phyloP scores from a whole-genome alignment of 1,140 invertebrate species.

The Ips nitidus region DNA sequence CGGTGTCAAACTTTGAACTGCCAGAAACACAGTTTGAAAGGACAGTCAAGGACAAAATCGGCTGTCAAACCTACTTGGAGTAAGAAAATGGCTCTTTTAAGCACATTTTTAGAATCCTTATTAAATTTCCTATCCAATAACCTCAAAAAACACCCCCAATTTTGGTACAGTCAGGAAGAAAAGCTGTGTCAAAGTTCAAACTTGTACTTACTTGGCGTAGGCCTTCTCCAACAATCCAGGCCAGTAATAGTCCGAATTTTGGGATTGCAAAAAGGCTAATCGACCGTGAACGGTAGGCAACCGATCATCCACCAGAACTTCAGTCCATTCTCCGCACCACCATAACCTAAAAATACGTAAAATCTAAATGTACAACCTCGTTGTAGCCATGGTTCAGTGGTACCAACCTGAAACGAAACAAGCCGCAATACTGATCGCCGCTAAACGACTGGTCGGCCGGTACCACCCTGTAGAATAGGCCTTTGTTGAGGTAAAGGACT shows the following conservation, averaged over 20 bases:
- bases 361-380: background rate
- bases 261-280: slow-evolving; percentile 89
- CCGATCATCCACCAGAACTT: slow-evolving; percentile 94
- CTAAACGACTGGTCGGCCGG: slow-evolving; percentile 89
- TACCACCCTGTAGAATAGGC: slow-evolving; percentile 92
- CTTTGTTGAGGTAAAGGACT: slow-evolving; percentile 80
- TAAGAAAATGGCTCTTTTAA: no score
- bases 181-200: no score
- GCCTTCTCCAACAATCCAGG: slow-evolving; percentile 95
- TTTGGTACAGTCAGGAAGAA: no score
- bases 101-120: no score
- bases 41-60: no score
- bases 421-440: slow-evolving; percentile 68
- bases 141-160: no score
- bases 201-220: slow-evolving; percentile 90
- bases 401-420: slow-evolving; percentile 75
- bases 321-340: slow-evolving; percentile 96
- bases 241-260: slow-evolving; percentile 90
- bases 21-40: no score
- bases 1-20: no score
- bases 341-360: slow-evolving; percentile 65
- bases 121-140: no score
- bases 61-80: no score
- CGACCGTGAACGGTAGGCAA: slow-evolving; percentile 90
- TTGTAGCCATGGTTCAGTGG: background rate